Evolutionary conservation across 2,888 invertebrate genomes (phyloP), one percentile per base, ranked within the genome.

Genomic region (Hedya salicella): DNA sequence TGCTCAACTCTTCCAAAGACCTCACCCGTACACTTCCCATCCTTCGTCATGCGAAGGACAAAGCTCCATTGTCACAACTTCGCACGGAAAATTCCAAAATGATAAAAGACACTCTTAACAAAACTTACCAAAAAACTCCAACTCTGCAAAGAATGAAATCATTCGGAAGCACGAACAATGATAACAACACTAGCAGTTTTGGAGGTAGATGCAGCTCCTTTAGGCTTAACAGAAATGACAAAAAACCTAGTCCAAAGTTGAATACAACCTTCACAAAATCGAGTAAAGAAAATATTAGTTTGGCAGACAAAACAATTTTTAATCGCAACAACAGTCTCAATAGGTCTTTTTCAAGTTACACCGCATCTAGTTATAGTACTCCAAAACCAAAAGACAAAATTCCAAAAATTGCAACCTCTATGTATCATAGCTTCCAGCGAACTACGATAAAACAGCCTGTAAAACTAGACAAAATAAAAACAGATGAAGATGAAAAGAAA

Each of bases 81-180:
- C 81, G 81, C 65, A 79, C 84, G 66, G 87, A 87, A 73, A 90
- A 89, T 70, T 85, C 86, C 53, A 92, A 91, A 86, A 86, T 86
- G 80, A 89, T 90, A 74, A 92, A 92, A 85, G 91, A 92, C 71
- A 86, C 88, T n/a, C 80, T 91, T 6, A 91, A 91, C 70, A 91
- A 89, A 89, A 93, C 81, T 78, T 91, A 86, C 86, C 94, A 85
- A 88, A 94, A 90, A 77, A 89, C 91, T 67, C 91, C 93, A 25
- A 88, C 87, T 14, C 77, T 93, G 40, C 89, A 91, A 78, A 84
- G 93, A 85, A 92, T 92, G 88, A 91, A 92, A 80, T 92, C 93
- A 17, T 90, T 93, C 67, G 90, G 92, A 66, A 89, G 89, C 77
- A 80, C 87, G 42, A 88, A 82, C 71, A 88, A 85, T 69, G 89